Evolutionary conservation across 2,797 vertebrate species (phyloP).

Genomic region (Danio kyathit): DNA sequence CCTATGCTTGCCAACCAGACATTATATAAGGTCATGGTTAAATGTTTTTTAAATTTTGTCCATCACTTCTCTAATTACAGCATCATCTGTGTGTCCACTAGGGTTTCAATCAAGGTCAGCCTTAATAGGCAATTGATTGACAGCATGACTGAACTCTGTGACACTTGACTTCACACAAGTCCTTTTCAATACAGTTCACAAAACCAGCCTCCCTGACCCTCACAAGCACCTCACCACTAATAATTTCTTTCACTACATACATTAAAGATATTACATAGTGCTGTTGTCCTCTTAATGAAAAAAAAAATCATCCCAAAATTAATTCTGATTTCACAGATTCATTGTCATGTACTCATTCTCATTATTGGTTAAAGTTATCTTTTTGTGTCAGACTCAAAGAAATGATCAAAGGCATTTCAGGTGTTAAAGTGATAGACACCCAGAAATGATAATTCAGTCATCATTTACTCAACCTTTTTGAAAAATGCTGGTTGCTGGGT

Average conservation of each 20-base stretch:
- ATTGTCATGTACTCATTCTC: not conserved
- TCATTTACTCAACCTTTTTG: too few relatives aligned
- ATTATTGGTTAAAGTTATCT: not conserved
- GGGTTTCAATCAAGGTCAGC: conserved; percentile 22
- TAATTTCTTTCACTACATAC: not conserved
- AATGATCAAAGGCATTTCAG: too few relatives aligned
- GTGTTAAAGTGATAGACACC: too few relatives aligned
- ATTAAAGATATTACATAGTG: not conserved
- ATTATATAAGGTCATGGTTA: not conserved
- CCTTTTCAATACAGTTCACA: conserved; percentile 6
- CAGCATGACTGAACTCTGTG: conserved; percentile 22
- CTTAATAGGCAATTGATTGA: conserved; percentile 45
- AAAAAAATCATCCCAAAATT: too few relatives aligned
- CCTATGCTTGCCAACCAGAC: not conserved
- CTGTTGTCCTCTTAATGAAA: not conserved
- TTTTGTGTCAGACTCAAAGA: too few relatives aligned
- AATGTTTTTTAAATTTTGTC: not conserved
- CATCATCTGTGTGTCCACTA: conserved; percentile 25
- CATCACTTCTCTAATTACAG: not conserved
- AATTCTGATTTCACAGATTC: not conserved
- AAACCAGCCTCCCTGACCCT: conserved; percentile 16
- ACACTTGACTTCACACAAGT: conserved; percentile 11
- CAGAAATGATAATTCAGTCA: too few relatives aligned
- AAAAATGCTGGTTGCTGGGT: too few relatives aligned
- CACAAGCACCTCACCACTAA: not conserved